phyloP scores from a whole-genome alignment of 2,888 invertebrate species.

The Pristionchus maxplancki region DNA sequence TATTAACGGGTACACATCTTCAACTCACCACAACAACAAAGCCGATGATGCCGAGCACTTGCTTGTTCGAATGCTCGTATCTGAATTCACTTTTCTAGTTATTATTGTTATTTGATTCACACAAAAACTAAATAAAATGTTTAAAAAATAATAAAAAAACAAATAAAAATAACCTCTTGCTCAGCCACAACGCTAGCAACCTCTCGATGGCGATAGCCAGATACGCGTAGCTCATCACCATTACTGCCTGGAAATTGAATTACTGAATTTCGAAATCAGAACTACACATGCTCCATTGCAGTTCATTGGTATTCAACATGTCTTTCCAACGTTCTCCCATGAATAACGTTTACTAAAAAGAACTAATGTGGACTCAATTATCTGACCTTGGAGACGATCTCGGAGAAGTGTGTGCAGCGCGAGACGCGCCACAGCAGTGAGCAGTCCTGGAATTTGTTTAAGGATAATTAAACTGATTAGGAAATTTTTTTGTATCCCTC shows the following conservation, averaged over 20 bases:
- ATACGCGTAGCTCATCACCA: constrained; percentile 25
- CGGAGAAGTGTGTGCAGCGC: constrained; percentile 16
- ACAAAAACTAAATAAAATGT: too few relatives aligned
- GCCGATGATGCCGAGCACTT: background rate
- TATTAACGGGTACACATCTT: too few relatives aligned
- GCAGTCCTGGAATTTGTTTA: constrained; percentile 28
- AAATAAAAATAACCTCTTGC: background rate
- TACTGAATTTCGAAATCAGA: too few relatives aligned
- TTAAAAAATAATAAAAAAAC: too few relatives aligned
- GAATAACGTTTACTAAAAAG: too few relatives aligned
- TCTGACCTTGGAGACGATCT: constrained; percentile 34
- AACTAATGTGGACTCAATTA: too few relatives aligned
- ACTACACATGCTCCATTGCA: background rate
- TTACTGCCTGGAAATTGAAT: background rate
- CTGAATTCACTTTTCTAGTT: background rate
- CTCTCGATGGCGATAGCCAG: constrained; percentile 21
- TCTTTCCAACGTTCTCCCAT: too few relatives aligned
- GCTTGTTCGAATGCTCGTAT: constrained; percentile 2
- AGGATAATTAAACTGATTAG: too few relatives aligned
- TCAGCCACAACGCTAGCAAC: background rate
- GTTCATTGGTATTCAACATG: background rate
- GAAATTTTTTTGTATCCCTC: too few relatives aligned
- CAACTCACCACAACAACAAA: constrained; percentile 11
- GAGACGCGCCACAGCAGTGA: background rate
- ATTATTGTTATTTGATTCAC: too few relatives aligned